These are phyloP conservation scores for Drosophila fuyamai DNA, from an alignment of 1,140 invertebrate species.

Conservation along the genomic window DNA sequence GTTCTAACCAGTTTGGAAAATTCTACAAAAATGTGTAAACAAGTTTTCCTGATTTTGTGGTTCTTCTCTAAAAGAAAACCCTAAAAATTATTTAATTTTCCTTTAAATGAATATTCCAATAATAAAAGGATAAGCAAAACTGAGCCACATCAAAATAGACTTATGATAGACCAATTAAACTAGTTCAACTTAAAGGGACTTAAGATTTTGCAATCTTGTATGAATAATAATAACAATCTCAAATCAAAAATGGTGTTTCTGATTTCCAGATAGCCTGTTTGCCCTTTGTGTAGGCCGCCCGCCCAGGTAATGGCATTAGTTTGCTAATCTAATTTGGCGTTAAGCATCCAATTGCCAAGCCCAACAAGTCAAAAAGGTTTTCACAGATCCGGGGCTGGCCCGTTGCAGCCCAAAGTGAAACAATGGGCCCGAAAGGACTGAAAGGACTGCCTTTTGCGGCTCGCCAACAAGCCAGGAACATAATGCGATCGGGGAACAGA, in stretches of 20 bases:
- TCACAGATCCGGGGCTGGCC: constrained; percentile 63
- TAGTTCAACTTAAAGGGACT: too few species aligned
- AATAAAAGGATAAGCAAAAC: too few species aligned
- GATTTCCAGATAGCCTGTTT: constrained; percentile 12
- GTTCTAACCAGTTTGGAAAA: too few species aligned
- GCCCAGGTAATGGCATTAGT: constrained; percentile 77
- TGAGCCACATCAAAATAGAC: too few species aligned
- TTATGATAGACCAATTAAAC: too few species aligned
- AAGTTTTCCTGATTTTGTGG: too few species aligned
- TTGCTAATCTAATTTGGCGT: constrained; percentile 83
- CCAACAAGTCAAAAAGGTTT: constrained; percentile 83
- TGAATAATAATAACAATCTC: not conserved
- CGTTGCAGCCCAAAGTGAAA: constrained; percentile 41
- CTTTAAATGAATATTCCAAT: too few species aligned
- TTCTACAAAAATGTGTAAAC: too few species aligned
- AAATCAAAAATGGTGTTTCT: not conserved
- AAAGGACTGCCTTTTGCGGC: constrained; percentile 72
- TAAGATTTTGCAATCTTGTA: not conserved
- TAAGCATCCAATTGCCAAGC: constrained; percentile 74
- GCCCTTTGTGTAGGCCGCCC: not conserved
- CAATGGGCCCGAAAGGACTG: constrained; percentile 57
- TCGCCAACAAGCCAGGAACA: constrained; percentile 63
- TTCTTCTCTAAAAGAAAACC: too few species aligned
- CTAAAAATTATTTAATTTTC: not conserved
- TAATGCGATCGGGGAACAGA: constrained; percentile 48